These are phyloP conservation scores for Percopsis omiscomaycus DNA, from an alignment of 2,797 vertebrate genomes.

Conservation along the genomic window DNA sequence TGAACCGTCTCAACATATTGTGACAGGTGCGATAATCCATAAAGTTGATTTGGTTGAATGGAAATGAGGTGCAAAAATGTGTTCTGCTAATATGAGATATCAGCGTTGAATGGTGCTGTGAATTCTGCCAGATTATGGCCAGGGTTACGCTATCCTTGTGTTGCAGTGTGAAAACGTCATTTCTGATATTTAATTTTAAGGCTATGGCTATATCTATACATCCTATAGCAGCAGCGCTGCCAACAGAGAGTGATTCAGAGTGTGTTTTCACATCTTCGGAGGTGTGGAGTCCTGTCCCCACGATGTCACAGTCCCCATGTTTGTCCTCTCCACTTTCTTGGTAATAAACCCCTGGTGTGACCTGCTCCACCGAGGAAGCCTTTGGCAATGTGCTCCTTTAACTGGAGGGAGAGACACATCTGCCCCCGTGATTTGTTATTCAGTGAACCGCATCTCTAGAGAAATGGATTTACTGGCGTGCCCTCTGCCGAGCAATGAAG, in stretches of 20 bases:
- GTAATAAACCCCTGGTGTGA: constrained; percentile 54
- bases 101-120: constrained; percentile 33
- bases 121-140: constrained; percentile 34
- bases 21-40: constrained; percentile 61
- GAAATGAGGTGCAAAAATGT: constrained; percentile 57
- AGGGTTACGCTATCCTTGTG: constrained; percentile 20
- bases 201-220: constrained; percentile 24
- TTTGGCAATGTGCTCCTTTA: constrained; percentile 61
- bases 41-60: constrained; percentile 47
- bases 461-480: constrained; percentile 76
- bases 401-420: constrained; percentile 56
- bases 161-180: background rate
- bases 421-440: constrained; percentile 74
- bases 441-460: constrained; percentile 74
- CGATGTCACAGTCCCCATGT: constrained; percentile 26
- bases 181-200: constrained; percentile 20
- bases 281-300: constrained; percentile 7
- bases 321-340: constrained; percentile 47
- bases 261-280: constrained; percentile 18
- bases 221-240: too few relatives aligned
- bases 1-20: constrained; percentile 56
- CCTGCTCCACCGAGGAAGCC: constrained; percentile 46
- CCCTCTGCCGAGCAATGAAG: constrained; percentile 73
- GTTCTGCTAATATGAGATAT: constrained; percentile 44
- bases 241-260: constrained; percentile 14